Conservation (phyloP, 2,797 vertebrate genomes). For the Delichon dasypus region DNA sequence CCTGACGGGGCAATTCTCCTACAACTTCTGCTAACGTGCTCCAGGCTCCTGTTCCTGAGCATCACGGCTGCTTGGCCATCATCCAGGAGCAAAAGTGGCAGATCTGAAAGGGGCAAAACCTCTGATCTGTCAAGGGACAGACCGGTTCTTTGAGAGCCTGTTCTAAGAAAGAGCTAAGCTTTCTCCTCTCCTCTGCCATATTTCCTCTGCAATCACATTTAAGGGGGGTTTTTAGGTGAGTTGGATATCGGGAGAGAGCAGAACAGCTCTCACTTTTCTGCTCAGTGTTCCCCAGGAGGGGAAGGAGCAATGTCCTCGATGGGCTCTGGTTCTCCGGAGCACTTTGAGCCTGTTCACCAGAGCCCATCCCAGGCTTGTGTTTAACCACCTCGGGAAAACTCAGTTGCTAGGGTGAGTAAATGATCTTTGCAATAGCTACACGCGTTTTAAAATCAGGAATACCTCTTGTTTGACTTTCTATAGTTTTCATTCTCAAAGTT, state of each 20-base stretch:
- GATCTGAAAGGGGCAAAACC: not conserved
- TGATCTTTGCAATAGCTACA: not conserved
- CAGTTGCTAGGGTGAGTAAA: slow-evolving; percentile 1
- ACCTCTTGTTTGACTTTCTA: slow-evolving; percentile 16
- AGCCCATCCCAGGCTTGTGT: not conserved
- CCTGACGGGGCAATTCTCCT: not conserved
- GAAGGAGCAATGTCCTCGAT: not conserved
- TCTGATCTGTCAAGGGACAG: not conserved
- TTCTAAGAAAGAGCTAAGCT: not conserved
- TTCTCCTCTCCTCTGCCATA: not conserved
- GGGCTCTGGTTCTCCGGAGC: not conserved
- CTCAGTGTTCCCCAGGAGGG: not conserved
- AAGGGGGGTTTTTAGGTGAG: not conserved
- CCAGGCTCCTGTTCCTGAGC: not conserved
- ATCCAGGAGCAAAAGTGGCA: not conserved
- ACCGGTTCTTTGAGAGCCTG: not conserved
- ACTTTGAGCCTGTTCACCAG: not conserved
- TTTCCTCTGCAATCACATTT: not conserved
- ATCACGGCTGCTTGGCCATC: not conserved
- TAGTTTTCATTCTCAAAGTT: slow-evolving; percentile 31
- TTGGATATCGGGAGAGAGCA: not conserved
- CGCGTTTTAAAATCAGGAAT: not conserved
- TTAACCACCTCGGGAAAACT: not conserved
- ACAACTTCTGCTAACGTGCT: not conserved
- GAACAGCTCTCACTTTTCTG: not conserved